Evolutionary conservation across 2,113 vertebrate species (phyloP).

Genomic region (Chaetodon trifascialis): DNA sequence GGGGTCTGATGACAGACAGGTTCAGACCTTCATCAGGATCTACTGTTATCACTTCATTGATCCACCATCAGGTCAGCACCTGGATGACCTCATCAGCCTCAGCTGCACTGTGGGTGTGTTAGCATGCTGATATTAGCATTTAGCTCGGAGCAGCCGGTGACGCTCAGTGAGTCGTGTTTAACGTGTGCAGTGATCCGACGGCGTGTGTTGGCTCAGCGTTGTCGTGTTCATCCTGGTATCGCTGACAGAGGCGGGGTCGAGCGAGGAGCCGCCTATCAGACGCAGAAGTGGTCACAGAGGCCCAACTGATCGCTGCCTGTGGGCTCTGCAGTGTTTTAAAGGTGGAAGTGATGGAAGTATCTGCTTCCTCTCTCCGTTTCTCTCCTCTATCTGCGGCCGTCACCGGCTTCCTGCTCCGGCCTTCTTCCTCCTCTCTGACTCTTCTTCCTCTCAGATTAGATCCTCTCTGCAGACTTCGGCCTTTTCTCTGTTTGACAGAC

Average conservation of each 20-base stretch:
- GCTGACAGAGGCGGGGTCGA: too few relatives aligned
- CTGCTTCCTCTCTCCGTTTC: constrained; percentile 17
- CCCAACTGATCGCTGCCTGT: not conserved
- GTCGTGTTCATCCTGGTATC: too few relatives aligned
- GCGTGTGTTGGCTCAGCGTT: not conserved
- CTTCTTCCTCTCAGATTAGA: not conserved
- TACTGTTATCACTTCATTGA: too few relatives aligned
- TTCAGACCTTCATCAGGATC: too few relatives aligned
- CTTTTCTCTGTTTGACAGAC: too few relatives aligned
- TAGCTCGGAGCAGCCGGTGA: too few relatives aligned
- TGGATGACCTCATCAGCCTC: too few relatives aligned
- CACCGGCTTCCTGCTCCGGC: constrained; percentile 68
- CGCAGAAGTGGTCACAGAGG: not conserved
- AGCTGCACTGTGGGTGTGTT: too few relatives aligned
- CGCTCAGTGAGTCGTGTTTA: too few relatives aligned
- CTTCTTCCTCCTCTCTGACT: not conserved
- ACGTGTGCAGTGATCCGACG: not conserved
- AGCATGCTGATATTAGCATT: too few relatives aligned
- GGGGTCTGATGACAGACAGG: too few relatives aligned
- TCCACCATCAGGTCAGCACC: too few relatives aligned
- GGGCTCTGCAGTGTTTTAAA: not conserved
- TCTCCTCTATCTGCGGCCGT: constrained; percentile 67
- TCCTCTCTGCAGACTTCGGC: not conserved
- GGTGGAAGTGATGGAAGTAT: constrained; percentile 43
- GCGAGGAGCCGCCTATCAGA: not conserved